phyloP scores from a whole-genome alignment of 1,140 invertebrate genomes.

The Brachionus rubens region DNA sequence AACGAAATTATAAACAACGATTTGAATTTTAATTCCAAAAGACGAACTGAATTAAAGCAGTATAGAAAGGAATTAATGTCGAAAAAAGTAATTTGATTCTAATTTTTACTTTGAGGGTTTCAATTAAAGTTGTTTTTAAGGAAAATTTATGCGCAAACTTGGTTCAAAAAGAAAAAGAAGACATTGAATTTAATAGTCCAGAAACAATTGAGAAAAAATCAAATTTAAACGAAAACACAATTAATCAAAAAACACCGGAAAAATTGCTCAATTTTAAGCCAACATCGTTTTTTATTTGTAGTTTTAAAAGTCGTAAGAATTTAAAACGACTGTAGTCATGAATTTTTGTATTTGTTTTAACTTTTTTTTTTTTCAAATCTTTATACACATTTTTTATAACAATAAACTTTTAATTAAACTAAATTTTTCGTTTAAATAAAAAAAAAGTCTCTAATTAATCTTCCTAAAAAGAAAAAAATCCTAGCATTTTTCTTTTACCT shows the following conservation, averaged over 20 bases:
- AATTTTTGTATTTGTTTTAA: slow-evolving; percentile 3
- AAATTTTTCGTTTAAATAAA: neutral
- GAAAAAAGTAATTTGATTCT: slow-evolving; percentile 14
- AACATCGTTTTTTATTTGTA: no score
- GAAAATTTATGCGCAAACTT: no score
- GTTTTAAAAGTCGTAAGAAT: slow-evolving; percentile 4
- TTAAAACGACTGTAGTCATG: neutral
- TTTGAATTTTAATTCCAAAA: neutral
- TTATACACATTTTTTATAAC: no score
- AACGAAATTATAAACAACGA: neutral
- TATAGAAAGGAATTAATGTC: neutral
- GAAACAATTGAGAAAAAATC: no score
- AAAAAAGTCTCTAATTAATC: neutral
- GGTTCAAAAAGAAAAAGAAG: no score
- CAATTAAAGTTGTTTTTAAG: neutral
- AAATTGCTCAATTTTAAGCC: no score
- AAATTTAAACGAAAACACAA: no score
- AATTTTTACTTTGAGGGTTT: neutral
- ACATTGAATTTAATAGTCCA: no score
- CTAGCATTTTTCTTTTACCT: neutral
- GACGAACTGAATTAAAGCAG: neutral
- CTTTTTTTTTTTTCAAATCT: neutral
- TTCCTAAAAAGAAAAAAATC: neutral
- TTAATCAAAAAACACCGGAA: no score
- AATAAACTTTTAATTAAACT: no score